Evolutionary conservation across 1,140 invertebrate species (phyloP).

Genomic region (Pristionchus pacificus): DNA sequence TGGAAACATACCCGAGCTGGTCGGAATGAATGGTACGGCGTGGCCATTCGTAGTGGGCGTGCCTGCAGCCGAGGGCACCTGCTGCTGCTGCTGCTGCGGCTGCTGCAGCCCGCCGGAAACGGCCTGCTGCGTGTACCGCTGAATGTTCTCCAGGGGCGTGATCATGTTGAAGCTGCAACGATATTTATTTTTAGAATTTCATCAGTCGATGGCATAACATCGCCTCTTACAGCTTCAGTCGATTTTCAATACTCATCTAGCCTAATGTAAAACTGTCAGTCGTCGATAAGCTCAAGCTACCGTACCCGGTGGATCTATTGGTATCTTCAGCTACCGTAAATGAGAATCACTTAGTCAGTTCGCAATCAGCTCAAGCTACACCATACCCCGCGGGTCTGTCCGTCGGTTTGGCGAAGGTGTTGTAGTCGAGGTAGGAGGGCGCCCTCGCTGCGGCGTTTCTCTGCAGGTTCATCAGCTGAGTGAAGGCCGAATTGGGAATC

Average conservation of each 20-base stretch:
- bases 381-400: slow-evolving; percentile 25
- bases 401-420: slow-evolving; percentile 16
- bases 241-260: too few relatives aligned
- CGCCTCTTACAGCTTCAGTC: too few relatives aligned
- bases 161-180: slow-evolving; percentile 55
- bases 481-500: slow-evolving; percentile 24
- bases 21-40: too few relatives aligned
- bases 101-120: too few relatives aligned
- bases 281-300: not conserved
- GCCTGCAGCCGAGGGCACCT: too few relatives aligned
- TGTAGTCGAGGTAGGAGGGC: slow-evolving; percentile 16
- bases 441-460: too few relatives aligned
- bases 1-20: too few relatives aligned
- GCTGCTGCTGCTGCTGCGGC: too few relatives aligned
- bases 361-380: slow-evolving; percentile 10
- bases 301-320: not conserved
- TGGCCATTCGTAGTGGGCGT: too few relatives aligned
- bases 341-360: not conserved
- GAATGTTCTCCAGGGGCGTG: slow-evolving; percentile 54
- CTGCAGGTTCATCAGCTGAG: slow-evolving; percentile 26
- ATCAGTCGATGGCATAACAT: too few relatives aligned
- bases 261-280: too few relatives aligned
- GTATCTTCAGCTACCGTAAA: too few relatives aligned
- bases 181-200: slow-evolving; percentile 3
- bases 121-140: slow-evolving; percentile 49